phyloP scores from a whole-genome alignment of 2,797 vertebrate species.

The Furcifer pardalis region DNA sequence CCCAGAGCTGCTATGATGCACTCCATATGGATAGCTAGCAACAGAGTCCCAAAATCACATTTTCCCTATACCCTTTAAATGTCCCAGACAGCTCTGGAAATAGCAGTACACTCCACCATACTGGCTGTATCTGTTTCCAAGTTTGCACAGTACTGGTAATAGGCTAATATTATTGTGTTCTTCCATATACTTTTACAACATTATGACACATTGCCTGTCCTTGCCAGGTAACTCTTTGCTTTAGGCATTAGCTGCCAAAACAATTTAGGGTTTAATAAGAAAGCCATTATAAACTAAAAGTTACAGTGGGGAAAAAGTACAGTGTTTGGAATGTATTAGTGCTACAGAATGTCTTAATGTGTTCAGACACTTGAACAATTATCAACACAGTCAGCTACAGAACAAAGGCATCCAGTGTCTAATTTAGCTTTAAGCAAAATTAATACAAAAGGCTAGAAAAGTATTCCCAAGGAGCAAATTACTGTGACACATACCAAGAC shows the following conservation, averaged over 20 bases:
- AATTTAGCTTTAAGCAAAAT: slow-evolving; percentile 63
- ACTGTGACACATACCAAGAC: slow-evolving; percentile 53
- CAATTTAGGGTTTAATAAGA: slow-evolving; percentile 58
- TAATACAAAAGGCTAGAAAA: slow-evolving; percentile 57
- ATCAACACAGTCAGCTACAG: slow-evolving; percentile 58
- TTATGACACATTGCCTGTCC: slow-evolving; percentile 60
- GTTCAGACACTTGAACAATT: slow-evolving; percentile 54
- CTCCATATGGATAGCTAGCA: too few relatives aligned
- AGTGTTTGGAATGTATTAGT: slow-evolving; percentile 60
- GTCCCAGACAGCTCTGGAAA: neutral
- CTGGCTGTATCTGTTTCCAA: slow-evolving; percentile 33
- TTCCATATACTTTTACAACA: neutral
- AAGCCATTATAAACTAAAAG: slow-evolving; percentile 62
- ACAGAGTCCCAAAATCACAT: too few relatives aligned
- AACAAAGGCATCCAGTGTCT: slow-evolving; percentile 50
- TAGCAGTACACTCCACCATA: slow-evolving; percentile 28
- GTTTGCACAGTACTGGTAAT: slow-evolving; percentile 15
- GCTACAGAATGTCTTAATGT: slow-evolving; percentile 66
- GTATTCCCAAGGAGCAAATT: slow-evolving; percentile 55
- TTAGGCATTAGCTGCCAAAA: slow-evolving; percentile 66
- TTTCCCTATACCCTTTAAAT: too few relatives aligned
- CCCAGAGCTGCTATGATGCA: too few relatives aligned
- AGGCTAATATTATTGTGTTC: neutral
- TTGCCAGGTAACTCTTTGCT: slow-evolving; percentile 69
- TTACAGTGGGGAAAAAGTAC: slow-evolving; percentile 24